Percentiles rank a stretch among this genome's conserved stretches.
Conservation (phyloP, 2,113 vertebrate genomes). For the Proterorhinus semilunaris region DNA sequence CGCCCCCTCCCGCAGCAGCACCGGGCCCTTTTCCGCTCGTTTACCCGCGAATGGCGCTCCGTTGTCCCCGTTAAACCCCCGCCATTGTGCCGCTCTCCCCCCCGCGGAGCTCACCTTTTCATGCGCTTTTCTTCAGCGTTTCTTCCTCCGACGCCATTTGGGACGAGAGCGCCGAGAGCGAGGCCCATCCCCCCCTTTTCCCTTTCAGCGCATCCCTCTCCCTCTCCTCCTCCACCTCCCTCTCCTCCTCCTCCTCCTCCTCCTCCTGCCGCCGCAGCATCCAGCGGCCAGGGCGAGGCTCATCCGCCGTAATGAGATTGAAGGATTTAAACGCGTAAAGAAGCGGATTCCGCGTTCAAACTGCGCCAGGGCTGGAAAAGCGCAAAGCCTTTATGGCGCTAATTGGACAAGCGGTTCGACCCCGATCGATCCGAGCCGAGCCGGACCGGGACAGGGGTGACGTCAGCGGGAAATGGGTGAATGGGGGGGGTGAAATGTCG, state of each 20-base stretch:
- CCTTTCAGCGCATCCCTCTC: not conserved
- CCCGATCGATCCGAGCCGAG: not conserved
- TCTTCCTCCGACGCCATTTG: not conserved
- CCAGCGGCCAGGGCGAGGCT: not conserved
- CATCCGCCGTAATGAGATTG: not conserved
- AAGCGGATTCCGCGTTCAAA: not conserved
- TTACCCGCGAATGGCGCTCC: not conserved
- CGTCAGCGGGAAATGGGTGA: not conserved
- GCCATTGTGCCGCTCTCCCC: not conserved
- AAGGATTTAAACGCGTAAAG: not conserved
- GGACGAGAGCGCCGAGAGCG: not conserved
- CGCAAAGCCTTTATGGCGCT: conserved; percentile 1
- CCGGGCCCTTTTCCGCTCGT: not conserved
- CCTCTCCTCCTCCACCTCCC: too few species aligned
- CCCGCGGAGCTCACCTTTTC: not conserved
- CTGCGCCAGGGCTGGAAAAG: not conserved
- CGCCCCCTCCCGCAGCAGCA: not conserved
- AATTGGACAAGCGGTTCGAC: not conserved
- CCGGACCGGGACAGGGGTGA: not conserved
- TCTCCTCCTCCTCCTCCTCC: too few species aligned
- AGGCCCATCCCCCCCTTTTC: not conserved
- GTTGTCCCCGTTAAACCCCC: not conserved
- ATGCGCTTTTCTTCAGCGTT: not conserved
- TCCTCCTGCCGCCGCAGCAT: too few species aligned
- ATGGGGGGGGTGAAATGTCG: not conserved